Evolutionary conservation across 35 echinoderm and acorn worm species (phyloP).

Genomic region (Lytechinus variegatus): DNA sequence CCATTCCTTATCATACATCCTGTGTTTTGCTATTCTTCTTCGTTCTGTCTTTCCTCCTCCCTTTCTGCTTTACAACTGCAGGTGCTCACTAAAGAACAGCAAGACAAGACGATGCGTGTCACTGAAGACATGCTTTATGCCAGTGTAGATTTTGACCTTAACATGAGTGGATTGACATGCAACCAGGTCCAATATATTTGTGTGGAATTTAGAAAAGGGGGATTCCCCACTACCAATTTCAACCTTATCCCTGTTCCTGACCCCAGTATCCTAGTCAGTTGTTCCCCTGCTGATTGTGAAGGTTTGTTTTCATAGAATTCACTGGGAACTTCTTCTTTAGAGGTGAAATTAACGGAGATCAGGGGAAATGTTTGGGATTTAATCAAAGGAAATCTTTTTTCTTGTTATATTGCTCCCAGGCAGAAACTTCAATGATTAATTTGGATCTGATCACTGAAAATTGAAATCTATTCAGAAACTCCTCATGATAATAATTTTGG

Average conservation of each 20-base stretch:
- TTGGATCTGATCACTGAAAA: too few relatives aligned
- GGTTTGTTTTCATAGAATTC: constrained; percentile 33
- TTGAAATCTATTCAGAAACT: too few relatives aligned
- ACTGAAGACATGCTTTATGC: constrained; percentile 74
- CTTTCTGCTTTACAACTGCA: constrained; percentile 51
- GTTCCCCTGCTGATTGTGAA: constrained; percentile 60
- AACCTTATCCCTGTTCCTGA: constrained; percentile 55
- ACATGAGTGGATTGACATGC: constrained; percentile 74
- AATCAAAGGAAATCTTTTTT: neutral
- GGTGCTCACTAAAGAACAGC: constrained; percentile 64
- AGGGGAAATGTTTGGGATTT: neutral
- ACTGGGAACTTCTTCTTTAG: neutral
- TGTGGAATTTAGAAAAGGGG: constrained; percentile 70
- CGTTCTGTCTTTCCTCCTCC: neutral
- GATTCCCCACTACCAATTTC: constrained; percentile 63
- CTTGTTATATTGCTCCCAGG: too few relatives aligned
- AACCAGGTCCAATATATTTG: constrained; percentile 76
- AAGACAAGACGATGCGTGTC: constrained; percentile 53
- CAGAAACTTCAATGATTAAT: too few relatives aligned
- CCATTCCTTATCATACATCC: neutral
- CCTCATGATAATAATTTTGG: too few relatives aligned
- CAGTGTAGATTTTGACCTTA: constrained; percentile 63
- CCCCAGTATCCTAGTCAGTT: constrained; percentile 58
- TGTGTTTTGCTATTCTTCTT: neutral
- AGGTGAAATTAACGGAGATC: too few relatives aligned